Percentiles rank a stretch among this genome's conserved stretches.
Evolutionary conservation across 2,113 vertebrate species (phyloP).

Genomic region (Hirundichthys speculiger): DNA sequence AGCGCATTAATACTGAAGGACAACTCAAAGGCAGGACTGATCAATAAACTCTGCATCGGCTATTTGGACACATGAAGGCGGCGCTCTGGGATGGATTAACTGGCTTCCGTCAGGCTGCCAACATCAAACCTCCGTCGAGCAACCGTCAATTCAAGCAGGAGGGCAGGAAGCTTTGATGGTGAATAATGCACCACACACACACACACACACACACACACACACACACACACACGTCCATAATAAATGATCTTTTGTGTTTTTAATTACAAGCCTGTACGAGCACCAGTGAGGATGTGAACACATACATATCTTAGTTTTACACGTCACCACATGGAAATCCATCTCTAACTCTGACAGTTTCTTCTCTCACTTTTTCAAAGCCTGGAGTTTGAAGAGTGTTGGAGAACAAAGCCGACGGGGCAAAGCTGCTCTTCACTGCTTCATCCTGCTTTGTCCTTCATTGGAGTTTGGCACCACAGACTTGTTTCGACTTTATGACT

Average conservation of each 20-base stretch:
- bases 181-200: slow-evolving; percentile 31
- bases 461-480: slow-evolving; percentile 44
- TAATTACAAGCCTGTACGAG: background rate
- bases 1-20: slow-evolving; percentile 49
- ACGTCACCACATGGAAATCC: slow-evolving; percentile 26
- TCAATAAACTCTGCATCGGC: slow-evolving; percentile 68
- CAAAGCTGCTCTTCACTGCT: slow-evolving; percentile 35
- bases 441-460: slow-evolving; percentile 56
- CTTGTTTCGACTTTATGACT: background rate
- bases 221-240: slow-evolving; percentile 23
- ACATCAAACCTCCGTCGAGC: slow-evolving; percentile 56
- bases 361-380: slow-evolving; percentile 46
- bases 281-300: background rate
- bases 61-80: slow-evolving; percentile 43
- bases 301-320: slow-evolving; percentile 7
- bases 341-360: slow-evolving; percentile 26
- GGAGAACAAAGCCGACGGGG: slow-evolving; percentile 52
- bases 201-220: slow-evolving; percentile 30
- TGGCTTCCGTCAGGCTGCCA: slow-evolving; percentile 41
- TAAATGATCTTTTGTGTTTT: slow-evolving; percentile 14
- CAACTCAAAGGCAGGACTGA: slow-evolving; percentile 59
- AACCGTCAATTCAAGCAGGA: slow-evolving; percentile 23
- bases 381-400: background rate
- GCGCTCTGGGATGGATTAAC: slow-evolving; percentile 61
- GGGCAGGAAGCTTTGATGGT: slow-evolving; percentile 34